A percentile compares a stretch with the other conserved stretches of the same genome.
phyloP scores from a whole-genome alignment of 1,140 invertebrate genomes.

The Gonatopus flavifemur region DNA sequence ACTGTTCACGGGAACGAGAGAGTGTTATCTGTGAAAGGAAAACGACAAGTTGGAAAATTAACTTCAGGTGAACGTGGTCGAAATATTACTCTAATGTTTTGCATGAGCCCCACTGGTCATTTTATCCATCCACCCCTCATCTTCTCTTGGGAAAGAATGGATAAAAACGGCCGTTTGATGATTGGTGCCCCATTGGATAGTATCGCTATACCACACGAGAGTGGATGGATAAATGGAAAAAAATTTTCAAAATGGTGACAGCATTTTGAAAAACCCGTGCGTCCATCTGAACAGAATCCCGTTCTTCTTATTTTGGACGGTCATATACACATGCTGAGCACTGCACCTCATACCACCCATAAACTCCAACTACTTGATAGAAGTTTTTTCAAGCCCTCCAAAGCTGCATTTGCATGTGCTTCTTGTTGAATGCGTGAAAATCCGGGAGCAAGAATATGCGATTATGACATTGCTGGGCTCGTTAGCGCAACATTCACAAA shows the following conservation, averaged over 20 bases:
- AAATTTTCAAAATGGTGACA: not conserved
- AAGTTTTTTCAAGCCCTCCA: conserved; percentile 35
- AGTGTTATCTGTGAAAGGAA: not conserved
- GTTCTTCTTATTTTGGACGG: not conserved
- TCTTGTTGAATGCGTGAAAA: not conserved
- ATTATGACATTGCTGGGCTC: not conserved
- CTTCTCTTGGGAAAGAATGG: not conserved
- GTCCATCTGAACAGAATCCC: not conserved
- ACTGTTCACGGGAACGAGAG: not conserved
- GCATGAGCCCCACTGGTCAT: not conserved
- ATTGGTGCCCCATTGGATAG: not conserved
- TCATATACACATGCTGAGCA: not conserved
- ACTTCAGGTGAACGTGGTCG: not conserved
- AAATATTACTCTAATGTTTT: not conserved
- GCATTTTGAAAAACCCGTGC: not conserved
- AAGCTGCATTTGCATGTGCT: not conserved
- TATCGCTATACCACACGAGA: not conserved
- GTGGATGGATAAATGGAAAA: not conserved
- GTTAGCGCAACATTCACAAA: not conserved
- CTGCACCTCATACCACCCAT: not conserved
- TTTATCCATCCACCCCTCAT: not conserved
- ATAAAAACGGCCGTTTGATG: not conserved
- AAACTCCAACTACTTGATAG: conserved; percentile 39
- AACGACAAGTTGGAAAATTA: not conserved
- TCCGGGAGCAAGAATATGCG: not conserved